A percentile compares a stretch with the other conserved stretches of the same genome.
phyloP scores from a whole-genome alignment of 2,113 vertebrate genomes.

The Ceyx margarethae region DNA sequence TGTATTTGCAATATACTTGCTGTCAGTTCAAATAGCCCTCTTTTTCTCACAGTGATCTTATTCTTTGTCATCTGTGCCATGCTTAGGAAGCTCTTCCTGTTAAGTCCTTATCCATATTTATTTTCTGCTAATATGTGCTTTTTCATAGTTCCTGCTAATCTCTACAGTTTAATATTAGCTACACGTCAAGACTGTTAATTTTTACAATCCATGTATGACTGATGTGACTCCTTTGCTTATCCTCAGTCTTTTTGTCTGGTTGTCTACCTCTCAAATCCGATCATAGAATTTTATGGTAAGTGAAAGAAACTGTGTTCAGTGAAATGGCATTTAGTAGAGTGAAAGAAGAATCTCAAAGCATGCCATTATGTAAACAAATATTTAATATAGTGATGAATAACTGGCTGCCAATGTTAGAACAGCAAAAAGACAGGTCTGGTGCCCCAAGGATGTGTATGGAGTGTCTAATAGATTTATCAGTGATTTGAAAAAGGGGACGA shows the following conservation, averaged over 20 bases:
- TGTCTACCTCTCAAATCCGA: neutral
- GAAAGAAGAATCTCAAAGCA: neutral
- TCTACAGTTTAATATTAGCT: neutral
- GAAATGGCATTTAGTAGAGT: neutral
- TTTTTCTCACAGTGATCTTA: neutral
- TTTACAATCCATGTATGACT: neutral
- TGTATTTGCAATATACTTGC: neutral
- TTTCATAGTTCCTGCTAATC: neutral
- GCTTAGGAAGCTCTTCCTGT: neutral
- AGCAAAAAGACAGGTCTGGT: neutral
- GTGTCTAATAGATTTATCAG: neutral
- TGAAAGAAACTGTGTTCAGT: neutral
- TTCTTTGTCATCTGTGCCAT: neutral
- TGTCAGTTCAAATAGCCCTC: conserved; percentile 1
- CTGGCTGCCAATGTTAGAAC: neutral
- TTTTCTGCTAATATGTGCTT: neutral
- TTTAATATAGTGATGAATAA: neutral
- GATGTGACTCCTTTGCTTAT: neutral
- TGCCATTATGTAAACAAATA: neutral
- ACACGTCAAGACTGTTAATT: neutral
- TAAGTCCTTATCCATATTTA: neutral
- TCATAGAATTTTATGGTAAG: neutral
- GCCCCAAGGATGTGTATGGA: neutral
- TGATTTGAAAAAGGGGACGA: neutral
- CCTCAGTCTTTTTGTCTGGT: neutral